phyloP scores from a whole-genome alignment of 2,888 invertebrate genomes.

The Ectemnius lituratus region DNA sequence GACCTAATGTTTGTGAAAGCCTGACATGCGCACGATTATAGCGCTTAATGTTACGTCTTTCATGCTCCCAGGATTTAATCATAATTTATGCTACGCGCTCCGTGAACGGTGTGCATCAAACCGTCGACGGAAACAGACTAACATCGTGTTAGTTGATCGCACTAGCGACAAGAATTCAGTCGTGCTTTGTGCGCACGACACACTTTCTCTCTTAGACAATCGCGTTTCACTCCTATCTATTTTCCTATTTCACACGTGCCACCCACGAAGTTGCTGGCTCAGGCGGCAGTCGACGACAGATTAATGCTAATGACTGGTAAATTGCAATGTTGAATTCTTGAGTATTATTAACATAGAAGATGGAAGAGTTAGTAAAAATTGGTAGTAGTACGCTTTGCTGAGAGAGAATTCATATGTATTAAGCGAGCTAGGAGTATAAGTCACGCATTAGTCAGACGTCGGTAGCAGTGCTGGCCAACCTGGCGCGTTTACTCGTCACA shows the following conservation, averaged over 20 bases:
- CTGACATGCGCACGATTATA: no score
- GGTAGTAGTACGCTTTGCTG: no score
- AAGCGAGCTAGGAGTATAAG: neutral
- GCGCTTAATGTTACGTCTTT: no score
- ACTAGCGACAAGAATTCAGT: slow-evolving; percentile 29
- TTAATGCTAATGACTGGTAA: no score
- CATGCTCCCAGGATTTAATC: neutral
- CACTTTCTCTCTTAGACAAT: neutral
- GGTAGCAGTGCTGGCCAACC: neutral
- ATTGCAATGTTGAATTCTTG: neutral
- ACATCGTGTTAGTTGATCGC: slow-evolving; percentile 22
- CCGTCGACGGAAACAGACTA: no score
- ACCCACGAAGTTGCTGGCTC: neutral
- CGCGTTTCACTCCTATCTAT: slow-evolving; percentile 11
- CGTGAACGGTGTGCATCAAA: neutral
- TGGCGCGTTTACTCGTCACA: slow-evolving; percentile 54
- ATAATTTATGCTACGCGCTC: slow-evolving; percentile 19
- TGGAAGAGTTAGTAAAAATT: no score
- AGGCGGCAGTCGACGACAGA: no score
- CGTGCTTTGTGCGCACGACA: no score
- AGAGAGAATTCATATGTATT: neutral
- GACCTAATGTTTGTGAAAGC: no score
- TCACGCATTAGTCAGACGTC: slow-evolving; percentile 24
- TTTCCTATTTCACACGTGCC: slow-evolving; percentile 2
- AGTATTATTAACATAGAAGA: neutral